These are phyloP conservation scores for Cepaea nemoralis DNA, from an alignment of 1,140 invertebrate genomes.

Conservation along the genomic window DNA sequence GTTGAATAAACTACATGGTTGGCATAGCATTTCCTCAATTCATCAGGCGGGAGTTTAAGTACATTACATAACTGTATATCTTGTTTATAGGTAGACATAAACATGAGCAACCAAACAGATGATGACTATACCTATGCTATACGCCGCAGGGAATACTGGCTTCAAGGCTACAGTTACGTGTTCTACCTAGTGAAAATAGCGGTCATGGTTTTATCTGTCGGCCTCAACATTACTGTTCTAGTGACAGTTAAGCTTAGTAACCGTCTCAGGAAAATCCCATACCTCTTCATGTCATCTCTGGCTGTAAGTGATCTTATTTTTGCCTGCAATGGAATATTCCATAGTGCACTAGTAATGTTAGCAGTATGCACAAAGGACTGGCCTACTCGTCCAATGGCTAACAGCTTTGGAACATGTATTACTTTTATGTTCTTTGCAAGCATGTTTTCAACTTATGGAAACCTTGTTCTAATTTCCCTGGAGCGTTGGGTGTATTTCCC, in stretches of 20 bases:
- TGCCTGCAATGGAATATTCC: neutral
- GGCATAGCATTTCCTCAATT: no score
- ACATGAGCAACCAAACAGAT: no score
- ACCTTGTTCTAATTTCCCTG: neutral
- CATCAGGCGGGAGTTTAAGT: no score
- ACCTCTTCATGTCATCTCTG: neutral
- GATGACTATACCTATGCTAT: no score
- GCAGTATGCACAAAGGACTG: neutral
- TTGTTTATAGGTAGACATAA: no score
- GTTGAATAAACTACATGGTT: no score
- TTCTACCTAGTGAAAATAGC: neutral
- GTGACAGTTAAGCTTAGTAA: neutral
- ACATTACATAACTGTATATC: no score
- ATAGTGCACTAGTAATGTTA: neutral
- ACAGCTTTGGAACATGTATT: neutral
- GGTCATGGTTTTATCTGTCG: neutral
- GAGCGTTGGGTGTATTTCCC: constrained; percentile 4
- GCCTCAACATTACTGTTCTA: neutral
- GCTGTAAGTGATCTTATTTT: neutral
- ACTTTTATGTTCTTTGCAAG: neutral
- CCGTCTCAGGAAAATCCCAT: neutral
- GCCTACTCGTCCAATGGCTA: neutral
- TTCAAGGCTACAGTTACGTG: neutral
- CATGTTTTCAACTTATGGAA: neutral
- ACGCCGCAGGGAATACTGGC: no score